Percentiles rank a stretch among this genome's conserved stretches.
Evolutionary conservation across 2,888 invertebrate species (phyloP).

Genomic region (Celastrina argiolus): DNA sequence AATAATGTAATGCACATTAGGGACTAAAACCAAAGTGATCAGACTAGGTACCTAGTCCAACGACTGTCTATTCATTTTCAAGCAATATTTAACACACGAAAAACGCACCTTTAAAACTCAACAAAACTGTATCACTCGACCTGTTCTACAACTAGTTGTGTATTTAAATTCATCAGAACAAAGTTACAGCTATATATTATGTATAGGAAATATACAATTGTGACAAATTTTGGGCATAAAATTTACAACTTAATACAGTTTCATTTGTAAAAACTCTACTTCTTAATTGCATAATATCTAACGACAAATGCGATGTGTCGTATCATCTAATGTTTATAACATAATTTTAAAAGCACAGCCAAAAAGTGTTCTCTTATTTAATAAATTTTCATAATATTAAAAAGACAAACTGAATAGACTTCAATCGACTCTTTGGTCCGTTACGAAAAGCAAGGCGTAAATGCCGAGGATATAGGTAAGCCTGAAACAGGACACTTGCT

Average conservation of each 20-base stretch:
- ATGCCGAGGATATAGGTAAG: slow-evolving; percentile 6
- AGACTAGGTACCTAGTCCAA: neutral
- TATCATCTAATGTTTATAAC: slow-evolving; percentile 22
- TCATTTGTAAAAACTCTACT: slow-evolving; percentile 3
- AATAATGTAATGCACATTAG: neutral
- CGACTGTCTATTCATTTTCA: neutral
- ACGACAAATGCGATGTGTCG: neutral
- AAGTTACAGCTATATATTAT: neutral
- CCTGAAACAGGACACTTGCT: neutral
- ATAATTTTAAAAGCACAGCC: slow-evolving; percentile 65
- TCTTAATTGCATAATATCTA: slow-evolving; percentile 8
- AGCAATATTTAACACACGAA: neutral
- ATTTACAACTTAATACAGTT: neutral
- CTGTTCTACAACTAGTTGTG: neutral
- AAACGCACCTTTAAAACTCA: neutral
- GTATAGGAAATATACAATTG: neutral
- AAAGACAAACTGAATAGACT: slow-evolving; percentile 53
- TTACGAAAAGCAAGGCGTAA: slow-evolving; percentile 67
- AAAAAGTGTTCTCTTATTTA: slow-evolving; percentile 56
- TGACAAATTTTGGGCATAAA: neutral
- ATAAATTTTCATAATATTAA: slow-evolving; percentile 54
- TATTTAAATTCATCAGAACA: neutral
- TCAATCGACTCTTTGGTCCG: slow-evolving; percentile 72
- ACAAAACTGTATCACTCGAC: neutral
- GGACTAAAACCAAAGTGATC: neutral